These are phyloP conservation scores for Potamilus streckersoni DNA, from an alignment of 1,140 invertebrate species.

Conservation along the genomic window DNA sequence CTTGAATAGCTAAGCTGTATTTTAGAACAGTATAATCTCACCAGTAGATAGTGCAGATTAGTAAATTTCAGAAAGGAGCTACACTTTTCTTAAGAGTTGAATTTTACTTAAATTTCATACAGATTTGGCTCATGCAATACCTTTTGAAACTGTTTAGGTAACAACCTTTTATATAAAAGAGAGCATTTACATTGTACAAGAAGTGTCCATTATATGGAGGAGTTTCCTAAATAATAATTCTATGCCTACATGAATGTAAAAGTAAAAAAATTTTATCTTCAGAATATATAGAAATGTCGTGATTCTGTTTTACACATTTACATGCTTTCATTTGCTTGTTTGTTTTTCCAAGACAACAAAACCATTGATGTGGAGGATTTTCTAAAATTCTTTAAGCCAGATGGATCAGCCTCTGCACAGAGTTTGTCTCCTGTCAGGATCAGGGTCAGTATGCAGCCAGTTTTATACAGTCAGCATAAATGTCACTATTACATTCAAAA, in stretches of 20 bases:
- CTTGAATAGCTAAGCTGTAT: too few relatives aligned
- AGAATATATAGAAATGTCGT: background rate
- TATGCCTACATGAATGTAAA: background rate
- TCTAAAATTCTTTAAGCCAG: slow-evolving; percentile 42
- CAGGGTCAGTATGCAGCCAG: slow-evolving; percentile 28
- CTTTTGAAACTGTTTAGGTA: background rate
- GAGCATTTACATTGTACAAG: background rate
- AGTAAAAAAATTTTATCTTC: background rate
- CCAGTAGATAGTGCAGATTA: too few relatives aligned
- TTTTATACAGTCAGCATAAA: slow-evolving; percentile 16
- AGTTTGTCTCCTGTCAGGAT: slow-evolving; percentile 43
- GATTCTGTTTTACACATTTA: background rate
- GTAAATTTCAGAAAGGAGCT: too few relatives aligned
- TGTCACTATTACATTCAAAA: too few relatives aligned
- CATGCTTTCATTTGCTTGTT: background rate
- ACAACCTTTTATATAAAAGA: background rate
- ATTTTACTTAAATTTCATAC: too few relatives aligned
- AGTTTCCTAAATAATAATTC: background rate
- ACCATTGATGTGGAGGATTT: slow-evolving; percentile 43
- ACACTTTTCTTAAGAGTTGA: too few relatives aligned
- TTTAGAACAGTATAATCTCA: too few relatives aligned
- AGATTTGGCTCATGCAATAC: too few relatives aligned
- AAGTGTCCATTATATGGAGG: background rate
- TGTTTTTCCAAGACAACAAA: slow-evolving; percentile 11
- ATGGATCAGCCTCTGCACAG: slow-evolving; percentile 33